Conservation (phyloP, 2,888 invertebrate species). For the Cheilosia scutellata region DNA sequence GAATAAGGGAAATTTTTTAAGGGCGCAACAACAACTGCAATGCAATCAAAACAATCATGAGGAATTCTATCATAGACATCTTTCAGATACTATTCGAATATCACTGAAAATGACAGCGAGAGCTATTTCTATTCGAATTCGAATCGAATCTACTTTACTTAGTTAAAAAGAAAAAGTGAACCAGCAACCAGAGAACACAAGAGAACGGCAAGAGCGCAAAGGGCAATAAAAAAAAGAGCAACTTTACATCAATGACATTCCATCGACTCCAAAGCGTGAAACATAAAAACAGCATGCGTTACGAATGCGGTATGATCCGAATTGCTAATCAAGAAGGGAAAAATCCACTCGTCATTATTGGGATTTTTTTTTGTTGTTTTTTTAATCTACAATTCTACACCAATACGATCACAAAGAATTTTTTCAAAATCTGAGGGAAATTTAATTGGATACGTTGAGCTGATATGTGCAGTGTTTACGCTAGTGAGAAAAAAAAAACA, state of each 20-base stretch:
- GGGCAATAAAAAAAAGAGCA: conserved; percentile 19
- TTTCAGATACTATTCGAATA: conserved; percentile 1
- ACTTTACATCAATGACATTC: conserved; percentile 30
- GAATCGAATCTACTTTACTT: not conserved
- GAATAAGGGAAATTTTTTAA: conserved; percentile 18
- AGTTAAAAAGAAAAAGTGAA: not conserved
- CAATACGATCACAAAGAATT: conserved; percentile 8
- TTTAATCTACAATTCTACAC: not conserved
- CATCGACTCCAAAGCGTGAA: conserved; percentile 12
- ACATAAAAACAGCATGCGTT: conserved; percentile 28
- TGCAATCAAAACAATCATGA: conserved; percentile 44
- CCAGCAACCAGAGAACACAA: no score
- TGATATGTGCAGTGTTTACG: not conserved
- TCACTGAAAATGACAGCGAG: not conserved
- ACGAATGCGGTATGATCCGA: conserved; percentile 35
- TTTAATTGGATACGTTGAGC: conserved; percentile 17
- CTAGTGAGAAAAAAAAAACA: not conserved
- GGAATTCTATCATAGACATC: conserved; percentile 14
- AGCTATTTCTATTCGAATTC: no score
- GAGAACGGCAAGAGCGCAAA: not conserved
- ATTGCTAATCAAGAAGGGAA: conserved; percentile 24
- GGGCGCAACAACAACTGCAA: conserved; percentile 8
- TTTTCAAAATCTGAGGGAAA: conserved; percentile 29
- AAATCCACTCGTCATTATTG: conserved; percentile 37
- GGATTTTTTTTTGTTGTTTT: conserved; percentile 16